These are phyloP conservation scores for Drosophila eohydei DNA, from an alignment of 2,888 invertebrate species.

Conservation along the genomic window DNA sequence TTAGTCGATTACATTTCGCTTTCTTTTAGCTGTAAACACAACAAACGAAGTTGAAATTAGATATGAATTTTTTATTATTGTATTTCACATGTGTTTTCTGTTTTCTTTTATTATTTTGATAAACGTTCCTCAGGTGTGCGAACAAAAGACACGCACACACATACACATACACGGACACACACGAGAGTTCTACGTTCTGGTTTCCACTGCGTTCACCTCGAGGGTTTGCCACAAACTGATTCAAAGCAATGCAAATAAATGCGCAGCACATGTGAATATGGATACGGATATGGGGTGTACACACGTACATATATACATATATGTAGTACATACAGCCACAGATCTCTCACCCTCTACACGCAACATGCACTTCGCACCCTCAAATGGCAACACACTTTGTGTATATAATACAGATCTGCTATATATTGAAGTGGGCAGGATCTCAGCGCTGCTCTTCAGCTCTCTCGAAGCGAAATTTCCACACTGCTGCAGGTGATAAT, in stretches of 20 bases:
- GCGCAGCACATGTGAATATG: conserved; percentile 49
- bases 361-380: conserved; percentile 43
- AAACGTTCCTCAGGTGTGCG: conserved; percentile 31
- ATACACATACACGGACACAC: conserved; percentile 1
- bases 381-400: conserved; percentile 34
- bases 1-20: conserved; percentile 25
- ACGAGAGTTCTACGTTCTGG: conserved; percentile 1
- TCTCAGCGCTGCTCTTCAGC: conserved; percentile 39
- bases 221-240: conserved; percentile 74
- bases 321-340: conserved; percentile 12
- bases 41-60: conserved; percentile 33
- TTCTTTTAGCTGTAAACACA: conserved; percentile 43
- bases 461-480: conserved; percentile 32
- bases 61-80: conserved; percentile 24
- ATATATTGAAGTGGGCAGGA: conserved; percentile 58
- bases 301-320: neutral
- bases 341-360: conserved; percentile 37
- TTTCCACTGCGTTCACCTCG: conserved; percentile 47
- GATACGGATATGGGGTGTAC: conserved; percentile 22
- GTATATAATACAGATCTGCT: neutral
- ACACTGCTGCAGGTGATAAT: conserved; percentile 71
- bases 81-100: conserved; percentile 41
- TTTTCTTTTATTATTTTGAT: conserved; percentile 8
- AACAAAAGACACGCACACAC: conserved; percentile 3
- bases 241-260: conserved; percentile 65